These are phyloP conservation scores for Drosophila borborema DNA, from an alignment of 2,888 invertebrate species.

Conservation along the genomic window DNA sequence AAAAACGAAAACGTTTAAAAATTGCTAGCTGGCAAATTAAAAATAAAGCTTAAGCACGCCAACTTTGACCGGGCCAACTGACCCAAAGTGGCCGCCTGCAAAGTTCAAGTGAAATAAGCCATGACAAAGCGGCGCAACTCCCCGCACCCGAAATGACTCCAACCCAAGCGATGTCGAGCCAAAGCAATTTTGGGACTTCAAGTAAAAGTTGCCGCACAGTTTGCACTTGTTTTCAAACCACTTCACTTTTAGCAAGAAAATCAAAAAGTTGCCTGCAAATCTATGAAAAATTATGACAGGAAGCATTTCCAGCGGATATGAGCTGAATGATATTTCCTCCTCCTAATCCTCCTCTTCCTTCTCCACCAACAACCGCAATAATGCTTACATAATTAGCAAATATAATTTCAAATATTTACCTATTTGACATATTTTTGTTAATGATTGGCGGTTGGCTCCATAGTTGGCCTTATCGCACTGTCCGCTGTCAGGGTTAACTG, in stretches of 20 bases:
- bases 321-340: constrained; percentile 56
- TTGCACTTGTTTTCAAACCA: constrained; percentile 67
- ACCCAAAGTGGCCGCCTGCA: constrained; percentile 55
- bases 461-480: constrained; percentile 52
- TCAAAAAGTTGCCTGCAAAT: constrained; percentile 37
- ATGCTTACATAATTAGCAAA: constrained; percentile 62
- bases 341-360: constrained; percentile 36
- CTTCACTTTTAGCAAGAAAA: constrained; percentile 51
- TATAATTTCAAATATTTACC: constrained; percentile 57
- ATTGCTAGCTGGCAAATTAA: constrained; percentile 69
- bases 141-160: not conserved
- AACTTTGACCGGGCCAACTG: constrained; percentile 64
- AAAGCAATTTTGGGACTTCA: constrained; percentile 59
- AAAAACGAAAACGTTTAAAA: constrained; percentile 67
- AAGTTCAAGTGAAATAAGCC: constrained; percentile 78
- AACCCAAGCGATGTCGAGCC: constrained; percentile 8
- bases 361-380: constrained; percentile 17
- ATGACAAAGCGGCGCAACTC: constrained; percentile 56
- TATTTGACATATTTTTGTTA: constrained; percentile 44
- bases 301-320: constrained; percentile 71
- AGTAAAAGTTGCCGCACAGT: constrained; percentile 64
- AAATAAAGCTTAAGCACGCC: constrained; percentile 76
- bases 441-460: constrained; percentile 47
- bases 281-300: constrained; percentile 70
- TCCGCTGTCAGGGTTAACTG: constrained; percentile 16